Conservation (phyloP, 2,113 vertebrate species). For the Clarias batrachus region DNA sequence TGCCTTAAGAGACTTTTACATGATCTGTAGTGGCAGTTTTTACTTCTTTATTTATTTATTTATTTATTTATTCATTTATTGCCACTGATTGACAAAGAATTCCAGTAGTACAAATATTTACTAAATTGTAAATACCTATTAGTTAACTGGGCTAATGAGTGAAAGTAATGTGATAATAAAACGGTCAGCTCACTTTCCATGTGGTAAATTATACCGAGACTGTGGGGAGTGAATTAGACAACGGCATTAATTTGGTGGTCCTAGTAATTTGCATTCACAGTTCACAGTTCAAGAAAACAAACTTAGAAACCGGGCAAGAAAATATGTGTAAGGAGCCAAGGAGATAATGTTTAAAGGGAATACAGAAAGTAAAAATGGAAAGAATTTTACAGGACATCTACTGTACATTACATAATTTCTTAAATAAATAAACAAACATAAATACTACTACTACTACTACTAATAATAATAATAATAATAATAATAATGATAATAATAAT, state of each 20-base stretch:
- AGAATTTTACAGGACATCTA: background rate
- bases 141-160: slow-evolving; percentile 26
- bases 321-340: background rate
- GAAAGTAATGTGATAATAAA: slow-evolving; percentile 28
- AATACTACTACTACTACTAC: too few species aligned
- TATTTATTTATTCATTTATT: background rate
- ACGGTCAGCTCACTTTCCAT: slow-evolving; percentile 11
- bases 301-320: slow-evolving; percentile 11
- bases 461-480: too few species aligned
- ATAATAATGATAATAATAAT: too few species aligned
- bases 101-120: background rate
- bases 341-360: background rate
- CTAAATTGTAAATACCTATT: background rate
- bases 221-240: slow-evolving; percentile 4
- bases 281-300: slow-evolving; percentile 2
- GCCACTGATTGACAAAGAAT: background rate
- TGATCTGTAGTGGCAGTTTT: background rate
- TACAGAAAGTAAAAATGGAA: background rate
- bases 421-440: too few species aligned
- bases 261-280: slow-evolving; percentile 10
- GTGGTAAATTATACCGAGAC: background rate
- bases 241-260: slow-evolving; percentile 14
- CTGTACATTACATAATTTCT: background rate
- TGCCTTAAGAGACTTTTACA: slow-evolving; percentile 36
- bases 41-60: background rate